Evolutionary conservation across 2,113 vertebrate species (phyloP).

Genomic region (Dipodomys spectabilis): DNA sequence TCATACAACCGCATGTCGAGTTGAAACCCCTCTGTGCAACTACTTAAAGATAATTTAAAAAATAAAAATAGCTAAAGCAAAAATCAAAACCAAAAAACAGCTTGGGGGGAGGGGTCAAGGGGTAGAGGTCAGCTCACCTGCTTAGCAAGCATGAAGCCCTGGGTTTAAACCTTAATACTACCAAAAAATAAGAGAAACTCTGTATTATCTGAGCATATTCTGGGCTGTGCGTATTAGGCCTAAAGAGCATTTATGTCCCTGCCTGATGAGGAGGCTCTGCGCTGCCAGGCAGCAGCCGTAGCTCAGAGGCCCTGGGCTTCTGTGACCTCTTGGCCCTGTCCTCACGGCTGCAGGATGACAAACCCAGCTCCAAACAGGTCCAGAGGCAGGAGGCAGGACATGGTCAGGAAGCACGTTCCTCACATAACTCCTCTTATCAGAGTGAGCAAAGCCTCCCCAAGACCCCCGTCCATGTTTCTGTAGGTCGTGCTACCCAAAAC

Average conservation of each 20-base stretch:
- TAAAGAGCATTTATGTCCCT: not conserved
- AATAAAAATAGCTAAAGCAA: too few species aligned
- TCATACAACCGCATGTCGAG: too few species aligned
- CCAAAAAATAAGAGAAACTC: too few species aligned
- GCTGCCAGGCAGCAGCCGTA: not conserved
- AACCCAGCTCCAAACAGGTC: not conserved
- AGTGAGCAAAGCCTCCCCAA: not conserved
- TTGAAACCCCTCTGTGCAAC: too few species aligned
- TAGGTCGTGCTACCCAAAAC: not conserved
- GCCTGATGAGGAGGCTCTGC: not conserved
- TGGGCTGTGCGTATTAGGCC: not conserved
- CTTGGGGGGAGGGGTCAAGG: too few species aligned
- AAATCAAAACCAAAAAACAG: too few species aligned
- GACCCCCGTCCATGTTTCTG: fast-evolving
- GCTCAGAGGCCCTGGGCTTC: too few species aligned
- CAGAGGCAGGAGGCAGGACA: not conserved
- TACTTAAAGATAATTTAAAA: too few species aligned
- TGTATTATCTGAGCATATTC: not conserved
- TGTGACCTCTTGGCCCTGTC: not conserved
- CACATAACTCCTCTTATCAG: not conserved
- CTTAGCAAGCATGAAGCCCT: too few species aligned
- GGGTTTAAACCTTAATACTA: too few species aligned
- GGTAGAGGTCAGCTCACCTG: too few species aligned
- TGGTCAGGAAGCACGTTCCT: too few species aligned
- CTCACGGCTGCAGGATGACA: not conserved